Evolutionary conservation across 2,888 invertebrate species (phyloP).

Genomic region (Mythimna loreyi): DNA sequence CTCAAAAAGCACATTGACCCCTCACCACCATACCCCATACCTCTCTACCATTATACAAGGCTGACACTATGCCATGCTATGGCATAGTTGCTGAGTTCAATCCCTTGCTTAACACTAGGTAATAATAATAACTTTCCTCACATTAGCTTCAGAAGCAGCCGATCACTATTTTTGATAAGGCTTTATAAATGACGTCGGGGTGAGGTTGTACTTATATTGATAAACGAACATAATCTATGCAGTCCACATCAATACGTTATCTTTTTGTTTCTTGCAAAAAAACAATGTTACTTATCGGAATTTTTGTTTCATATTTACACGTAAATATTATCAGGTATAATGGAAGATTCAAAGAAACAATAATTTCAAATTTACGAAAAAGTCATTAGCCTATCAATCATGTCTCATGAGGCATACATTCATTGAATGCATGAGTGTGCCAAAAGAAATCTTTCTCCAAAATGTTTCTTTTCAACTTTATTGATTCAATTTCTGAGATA

Average conservation of each 20-base stretch:
- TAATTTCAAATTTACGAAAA: constrained; percentile 12
- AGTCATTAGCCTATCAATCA: not conserved
- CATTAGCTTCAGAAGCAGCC: constrained; percentile 4
- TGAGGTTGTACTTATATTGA: not conserved
- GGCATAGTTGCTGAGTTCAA: constrained; percentile 17
- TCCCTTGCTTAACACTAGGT: constrained; percentile 3
- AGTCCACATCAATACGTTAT: not conserved
- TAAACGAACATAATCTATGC: not conserved
- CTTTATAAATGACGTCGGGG: constrained; percentile 3
- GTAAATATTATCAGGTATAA: not conserved
- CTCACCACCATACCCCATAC: too few species aligned
- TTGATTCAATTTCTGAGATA: not conserved
- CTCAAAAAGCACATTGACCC: constrained; percentile 7
- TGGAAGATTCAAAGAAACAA: constrained; percentile 2
- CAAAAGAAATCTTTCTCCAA: not conserved
- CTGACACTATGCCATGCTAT: too few species aligned
- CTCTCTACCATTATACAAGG: too few species aligned
- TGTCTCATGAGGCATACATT: not conserved
- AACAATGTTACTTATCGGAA: not conserved
- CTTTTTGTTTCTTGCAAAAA: not conserved
- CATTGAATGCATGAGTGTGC: not conserved
- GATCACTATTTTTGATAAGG: constrained; percentile 7
- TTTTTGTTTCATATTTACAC: not conserved
- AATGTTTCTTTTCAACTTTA: not conserved
- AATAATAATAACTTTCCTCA: not conserved